Evolutionary conservation across 2,888 invertebrate species (phyloP), one percentile per base, ranked within the genome.

Genomic region (Oscheius onirici): DNA sequence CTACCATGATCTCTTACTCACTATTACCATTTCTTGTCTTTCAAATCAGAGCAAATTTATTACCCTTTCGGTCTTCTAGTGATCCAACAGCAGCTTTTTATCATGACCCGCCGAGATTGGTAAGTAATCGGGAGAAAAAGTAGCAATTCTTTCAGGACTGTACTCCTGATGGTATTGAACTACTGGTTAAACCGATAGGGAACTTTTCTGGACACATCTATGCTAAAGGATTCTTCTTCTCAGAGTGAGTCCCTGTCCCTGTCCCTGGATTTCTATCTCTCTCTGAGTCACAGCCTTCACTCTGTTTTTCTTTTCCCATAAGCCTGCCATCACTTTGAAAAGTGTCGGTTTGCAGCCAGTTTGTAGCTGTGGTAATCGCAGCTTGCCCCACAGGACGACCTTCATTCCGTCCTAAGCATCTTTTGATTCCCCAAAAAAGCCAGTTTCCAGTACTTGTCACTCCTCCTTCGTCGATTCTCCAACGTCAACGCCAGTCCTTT

Each of bases 201-300:
- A 75, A 81, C 5, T 86, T 86, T 71, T 71, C 74, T 15, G 86
- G 86, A 2, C 86, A 86, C 72, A 80, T 86, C 17, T 86, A 86
- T 65, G 84, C 86, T 3, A 83, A 84, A 66, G 86, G 84, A 15
- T 86, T 84, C 71, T 86, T 86, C 69, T 71, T 73, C 3, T 72
- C 75, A 69, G 72, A 71, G 78, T 78, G 20, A 70, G 78, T 70
- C 13, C 2, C 34, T 15, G 40, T 46, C n/a, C n/a, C n/a, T n/a
- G n/a, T n/a, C n/a, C n/a, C n/a, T n/a, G n/a, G n/a, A n/a, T n/a
- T n/a, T n/a, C n/a, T n/a, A n/a, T n/a, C n/a, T n/a, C n/a, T n/a
- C n/a, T n/a, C n/a, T 34, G 34, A 34, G 34, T 34, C 34, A 34
- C 34, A 34, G 34, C 8, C 34, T 34, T 34, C 5, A 34, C 34